Conservation (phyloP, 2,113 vertebrate species). For the Corythaixoides concolor region DNA sequence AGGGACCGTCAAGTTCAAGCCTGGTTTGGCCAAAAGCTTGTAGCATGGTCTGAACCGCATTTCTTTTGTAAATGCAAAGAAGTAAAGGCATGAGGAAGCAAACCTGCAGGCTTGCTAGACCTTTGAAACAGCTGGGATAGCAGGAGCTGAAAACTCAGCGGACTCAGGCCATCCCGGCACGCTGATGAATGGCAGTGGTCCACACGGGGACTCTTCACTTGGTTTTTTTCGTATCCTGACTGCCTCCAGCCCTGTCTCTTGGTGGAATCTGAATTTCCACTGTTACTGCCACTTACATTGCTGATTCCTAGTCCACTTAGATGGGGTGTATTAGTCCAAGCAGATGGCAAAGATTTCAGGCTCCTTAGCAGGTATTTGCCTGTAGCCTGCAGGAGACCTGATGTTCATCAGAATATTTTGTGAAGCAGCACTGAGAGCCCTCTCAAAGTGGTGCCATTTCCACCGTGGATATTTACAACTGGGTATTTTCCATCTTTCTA, state of each 20-base stretch:
- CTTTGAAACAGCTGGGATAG: neutral
- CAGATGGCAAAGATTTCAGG: neutral
- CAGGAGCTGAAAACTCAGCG: neutral
- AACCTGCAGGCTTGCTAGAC: neutral
- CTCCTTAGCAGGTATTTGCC: neutral
- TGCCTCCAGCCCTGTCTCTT: neutral
- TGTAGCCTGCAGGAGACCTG: neutral
- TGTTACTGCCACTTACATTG: neutral
- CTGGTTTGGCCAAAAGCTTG: neutral
- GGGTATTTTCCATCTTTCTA: neutral
- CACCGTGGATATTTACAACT: neutral
- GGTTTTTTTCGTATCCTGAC: neutral
- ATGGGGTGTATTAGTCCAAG: neutral
- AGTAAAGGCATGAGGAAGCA: neutral
- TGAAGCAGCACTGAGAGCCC: neutral
- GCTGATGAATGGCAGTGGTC: neutral
- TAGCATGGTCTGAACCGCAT: neutral
- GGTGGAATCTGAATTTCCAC: neutral
- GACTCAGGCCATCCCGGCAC: no score
- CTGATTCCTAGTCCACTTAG: neutral
- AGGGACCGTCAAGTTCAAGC: neutral
- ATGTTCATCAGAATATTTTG: neutral
- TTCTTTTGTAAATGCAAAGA: neutral
- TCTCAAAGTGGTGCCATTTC: neutral
- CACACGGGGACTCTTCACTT: accelerated